Conservation (phyloP, 2,113 vertebrate species). For the Chamaea fasciata region DNA sequence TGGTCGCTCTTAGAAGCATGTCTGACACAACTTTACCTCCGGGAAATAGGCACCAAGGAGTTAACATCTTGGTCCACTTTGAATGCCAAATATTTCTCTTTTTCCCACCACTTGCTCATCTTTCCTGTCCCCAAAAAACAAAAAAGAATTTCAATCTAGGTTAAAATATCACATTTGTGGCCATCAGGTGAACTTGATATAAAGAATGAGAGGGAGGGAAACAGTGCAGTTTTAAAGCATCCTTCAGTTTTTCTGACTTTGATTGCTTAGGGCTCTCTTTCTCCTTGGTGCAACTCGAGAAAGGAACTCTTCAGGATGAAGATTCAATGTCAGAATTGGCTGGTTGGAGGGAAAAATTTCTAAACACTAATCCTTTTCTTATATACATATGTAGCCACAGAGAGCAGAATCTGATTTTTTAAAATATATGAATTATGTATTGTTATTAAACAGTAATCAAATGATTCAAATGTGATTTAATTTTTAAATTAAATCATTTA, state of each 20-base stretch:
- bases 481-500: conserved; percentile 12
- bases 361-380: not conserved
- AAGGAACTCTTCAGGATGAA: not conserved
- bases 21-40: not conserved
- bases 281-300: not conserved
- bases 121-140: not conserved
- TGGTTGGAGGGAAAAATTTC: not conserved
- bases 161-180: not conserved
- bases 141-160: not conserved
- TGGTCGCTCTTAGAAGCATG: not conserved
- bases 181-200: not conserved
- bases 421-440: not conserved
- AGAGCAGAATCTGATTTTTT: not conserved
- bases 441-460: conserved; percentile 27
- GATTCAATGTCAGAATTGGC: not conserved
- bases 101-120: not conserved
- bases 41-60: not conserved
- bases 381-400: not conserved
- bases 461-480: not conserved
- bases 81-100: not conserved
- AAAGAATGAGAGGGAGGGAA: not conserved
- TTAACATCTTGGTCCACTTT: not conserved
- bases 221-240: not conserved
- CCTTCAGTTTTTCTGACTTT: not conserved
- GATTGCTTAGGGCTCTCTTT: not conserved